These are phyloP conservation scores for Siniperca undulata DNA, from an alignment of 2,797 vertebrate genomes.

Conservation along the genomic window DNA sequence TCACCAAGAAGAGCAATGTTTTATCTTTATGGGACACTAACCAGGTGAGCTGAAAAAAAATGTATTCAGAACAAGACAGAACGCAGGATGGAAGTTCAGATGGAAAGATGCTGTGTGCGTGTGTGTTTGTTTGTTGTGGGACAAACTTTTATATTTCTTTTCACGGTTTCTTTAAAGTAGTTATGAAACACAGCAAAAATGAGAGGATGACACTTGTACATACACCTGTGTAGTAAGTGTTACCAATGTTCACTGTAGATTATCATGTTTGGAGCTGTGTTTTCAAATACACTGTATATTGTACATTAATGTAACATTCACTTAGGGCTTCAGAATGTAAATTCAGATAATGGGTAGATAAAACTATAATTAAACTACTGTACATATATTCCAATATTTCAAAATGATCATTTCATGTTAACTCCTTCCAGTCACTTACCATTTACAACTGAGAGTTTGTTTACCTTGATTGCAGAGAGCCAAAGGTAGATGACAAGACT, in stretches of 20 bases:
- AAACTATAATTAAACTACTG: background rate
- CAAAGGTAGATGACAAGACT: slow-evolving; percentile 47
- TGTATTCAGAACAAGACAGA: too few relatives aligned
- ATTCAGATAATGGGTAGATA: background rate
- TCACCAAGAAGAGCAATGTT: slow-evolving; percentile 12
- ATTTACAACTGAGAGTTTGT: slow-evolving; percentile 78
- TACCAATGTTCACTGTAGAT: slow-evolving; percentile 21
- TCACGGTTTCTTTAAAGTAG: slow-evolving; percentile 14
- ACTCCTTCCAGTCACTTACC: slow-evolving; percentile 73
- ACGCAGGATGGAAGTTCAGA: slow-evolving; percentile 4
- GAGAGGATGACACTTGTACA: slow-evolving; percentile 28
- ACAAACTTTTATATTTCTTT: slow-evolving; percentile 27
- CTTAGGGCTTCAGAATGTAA: slow-evolving; percentile 8
- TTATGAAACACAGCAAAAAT: slow-evolving; percentile 15
- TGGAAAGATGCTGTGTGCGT: background rate
- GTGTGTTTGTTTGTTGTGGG: slow-evolving; percentile 4
- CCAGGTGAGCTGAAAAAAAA: too few relatives aligned
- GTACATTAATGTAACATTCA: slow-evolving; percentile 39
- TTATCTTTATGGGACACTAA: slow-evolving; percentile 21
- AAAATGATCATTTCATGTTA: slow-evolving; percentile 19
- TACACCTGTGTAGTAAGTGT: slow-evolving; percentile 29
- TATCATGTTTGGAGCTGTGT: slow-evolving; percentile 19
- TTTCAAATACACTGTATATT: slow-evolving; percentile 32
- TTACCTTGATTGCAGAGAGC: slow-evolving; percentile 63
- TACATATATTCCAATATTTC: slow-evolving; percentile 32